Conservation (phyloP, 2,797 vertebrate genomes). For the Lepus townsendii region DNA sequence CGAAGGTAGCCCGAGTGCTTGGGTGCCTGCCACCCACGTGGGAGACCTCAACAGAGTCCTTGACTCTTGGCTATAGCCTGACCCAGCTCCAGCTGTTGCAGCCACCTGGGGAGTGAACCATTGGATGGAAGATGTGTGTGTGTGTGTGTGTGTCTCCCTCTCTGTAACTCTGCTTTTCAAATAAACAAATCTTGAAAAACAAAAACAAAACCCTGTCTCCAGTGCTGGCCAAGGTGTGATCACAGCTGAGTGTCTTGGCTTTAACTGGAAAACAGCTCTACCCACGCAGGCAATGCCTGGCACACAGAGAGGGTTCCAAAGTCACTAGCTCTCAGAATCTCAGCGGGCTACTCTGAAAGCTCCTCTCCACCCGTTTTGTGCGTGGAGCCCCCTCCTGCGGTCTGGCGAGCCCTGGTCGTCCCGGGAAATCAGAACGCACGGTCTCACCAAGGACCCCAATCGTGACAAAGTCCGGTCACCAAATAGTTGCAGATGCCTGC, state of each 20-base stretch:
- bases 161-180: too few species aligned
- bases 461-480: too few species aligned
- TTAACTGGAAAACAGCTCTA: background rate
- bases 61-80: too few species aligned
- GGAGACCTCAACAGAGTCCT: too few species aligned
- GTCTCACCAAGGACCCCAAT: too few species aligned
- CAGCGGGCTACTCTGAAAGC: background rate
- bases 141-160: too few species aligned
- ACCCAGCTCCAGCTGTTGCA: too few species aligned
- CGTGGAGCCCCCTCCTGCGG: background rate
- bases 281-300: background rate
- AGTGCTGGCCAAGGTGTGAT: background rate
- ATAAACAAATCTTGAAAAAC: too few species aligned
- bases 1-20: too few species aligned
- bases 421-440: background rate
- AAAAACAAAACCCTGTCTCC: background rate
- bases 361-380: background rate
- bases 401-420: background rate
- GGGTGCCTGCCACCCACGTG: too few species aligned
- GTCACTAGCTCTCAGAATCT: background rate
- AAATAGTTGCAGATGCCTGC: background rate
- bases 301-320: fast-evolving
- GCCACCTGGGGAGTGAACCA: too few species aligned
- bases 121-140: too few species aligned
- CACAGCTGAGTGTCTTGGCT: background rate